Evolutionary conservation across 2,797 vertebrate genomes (phyloP).

Genomic region (Mus minutoides): DNA sequence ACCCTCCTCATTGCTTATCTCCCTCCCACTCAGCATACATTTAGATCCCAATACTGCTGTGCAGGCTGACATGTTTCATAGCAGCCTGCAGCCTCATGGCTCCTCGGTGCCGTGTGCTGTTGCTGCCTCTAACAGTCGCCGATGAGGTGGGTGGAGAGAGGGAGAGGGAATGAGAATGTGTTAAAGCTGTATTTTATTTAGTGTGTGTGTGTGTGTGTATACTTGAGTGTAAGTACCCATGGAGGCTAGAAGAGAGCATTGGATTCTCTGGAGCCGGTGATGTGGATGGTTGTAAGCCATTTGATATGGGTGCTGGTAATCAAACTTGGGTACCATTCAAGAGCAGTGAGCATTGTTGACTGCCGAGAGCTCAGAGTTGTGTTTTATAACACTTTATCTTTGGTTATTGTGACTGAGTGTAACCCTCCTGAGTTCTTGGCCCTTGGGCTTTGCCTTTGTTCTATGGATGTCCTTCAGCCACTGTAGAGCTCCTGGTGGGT

Average conservation of each 20-base stretch:
- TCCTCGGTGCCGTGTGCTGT: background rate
- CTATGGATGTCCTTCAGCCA: too few relatives aligned
- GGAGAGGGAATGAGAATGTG: background rate
- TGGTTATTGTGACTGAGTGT: background rate
- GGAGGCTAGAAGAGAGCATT: background rate
- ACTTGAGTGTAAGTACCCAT: too few relatives aligned
- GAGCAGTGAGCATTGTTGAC: background rate
- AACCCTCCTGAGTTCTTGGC: background rate
- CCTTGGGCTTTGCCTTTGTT: background rate
- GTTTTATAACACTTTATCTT: background rate
- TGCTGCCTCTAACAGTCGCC: background rate
- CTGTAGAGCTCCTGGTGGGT: too few relatives aligned
- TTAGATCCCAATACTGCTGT: background rate
- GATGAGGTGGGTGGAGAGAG: background rate
- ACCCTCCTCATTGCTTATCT: too few relatives aligned
- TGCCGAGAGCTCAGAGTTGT: background rate
- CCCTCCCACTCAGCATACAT: background rate
- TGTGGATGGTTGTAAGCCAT: background rate
- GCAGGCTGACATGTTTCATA: background rate
- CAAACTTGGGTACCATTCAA: background rate
- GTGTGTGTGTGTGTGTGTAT: too few relatives aligned
- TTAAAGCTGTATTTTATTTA: background rate
- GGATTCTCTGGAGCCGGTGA: background rate
- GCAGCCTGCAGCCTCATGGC: background rate
- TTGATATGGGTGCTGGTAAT: background rate